Conservation (phyloP, 2,113 vertebrate genomes). For the Scortum barcoo region DNA sequence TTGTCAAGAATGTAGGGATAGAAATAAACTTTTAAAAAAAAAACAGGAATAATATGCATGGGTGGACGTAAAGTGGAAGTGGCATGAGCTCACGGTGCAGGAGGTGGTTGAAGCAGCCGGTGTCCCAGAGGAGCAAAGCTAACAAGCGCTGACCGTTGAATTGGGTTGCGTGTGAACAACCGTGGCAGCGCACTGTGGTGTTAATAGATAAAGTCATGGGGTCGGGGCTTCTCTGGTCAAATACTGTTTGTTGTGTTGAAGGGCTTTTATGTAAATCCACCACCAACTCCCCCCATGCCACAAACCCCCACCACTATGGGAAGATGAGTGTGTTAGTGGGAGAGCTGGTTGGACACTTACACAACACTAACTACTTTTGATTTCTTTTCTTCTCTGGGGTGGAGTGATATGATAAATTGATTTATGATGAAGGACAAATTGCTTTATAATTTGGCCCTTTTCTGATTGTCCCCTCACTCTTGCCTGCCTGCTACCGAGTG, state of each 20-base stretch:
- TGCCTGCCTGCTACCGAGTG: conserved; percentile 59
- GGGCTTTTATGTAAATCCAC: conserved; percentile 24
- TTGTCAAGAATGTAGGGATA: conserved; percentile 25
- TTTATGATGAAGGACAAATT: conserved; percentile 72
- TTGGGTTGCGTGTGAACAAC: conserved; percentile 63
- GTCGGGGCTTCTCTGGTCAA: conserved; percentile 49
- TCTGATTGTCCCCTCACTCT: conserved; percentile 71
- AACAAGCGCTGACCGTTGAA: conserved; percentile 57
- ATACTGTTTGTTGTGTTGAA: conserved; percentile 40
- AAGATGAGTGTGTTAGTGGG: conserved; percentile 26
- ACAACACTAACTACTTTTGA: conserved; percentile 50
- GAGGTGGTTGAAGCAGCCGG: conserved; percentile 4
- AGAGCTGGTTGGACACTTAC: conserved; percentile 16
- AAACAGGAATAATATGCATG: background rate
- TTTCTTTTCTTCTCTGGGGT: conserved; percentile 46
- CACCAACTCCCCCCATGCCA: conserved; percentile 11
- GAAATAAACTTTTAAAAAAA: background rate
- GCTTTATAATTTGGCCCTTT: conserved; percentile 79
- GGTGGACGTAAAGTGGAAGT: background rate
- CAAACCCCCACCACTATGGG: background rate
- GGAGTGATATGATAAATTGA: conserved; percentile 64
- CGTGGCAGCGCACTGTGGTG: conserved; percentile 28
- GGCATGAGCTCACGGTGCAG: background rate
- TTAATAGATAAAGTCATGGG: conserved; percentile 67
- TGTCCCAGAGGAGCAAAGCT: conserved; percentile 30